phyloP scores from a whole-genome alignment of 1,140 invertebrate genomes.

The Rhyzopertha dominica region DNA sequence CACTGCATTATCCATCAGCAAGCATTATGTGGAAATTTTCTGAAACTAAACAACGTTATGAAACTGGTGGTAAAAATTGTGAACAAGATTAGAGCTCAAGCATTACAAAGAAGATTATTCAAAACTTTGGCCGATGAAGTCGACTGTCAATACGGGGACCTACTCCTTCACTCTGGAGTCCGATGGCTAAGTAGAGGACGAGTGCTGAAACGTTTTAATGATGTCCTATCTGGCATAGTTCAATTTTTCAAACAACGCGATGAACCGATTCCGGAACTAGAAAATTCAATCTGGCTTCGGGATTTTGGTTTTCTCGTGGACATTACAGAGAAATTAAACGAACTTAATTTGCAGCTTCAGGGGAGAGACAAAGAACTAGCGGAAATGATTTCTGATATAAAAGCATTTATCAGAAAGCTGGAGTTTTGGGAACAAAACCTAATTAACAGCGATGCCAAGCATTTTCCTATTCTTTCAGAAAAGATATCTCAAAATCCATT shows the following conservation, averaged over 20 bases:
- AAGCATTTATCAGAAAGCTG: conserved; percentile 17
- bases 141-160: conserved; percentile 30
- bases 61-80: conserved; percentile 41
- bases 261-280: conserved; percentile 28
- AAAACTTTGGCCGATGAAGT: conserved; percentile 30
- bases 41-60: conserved; percentile 39
- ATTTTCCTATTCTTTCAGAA: conserved; percentile 15
- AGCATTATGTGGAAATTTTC: conserved; percentile 34
- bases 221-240: conserved; percentile 35
- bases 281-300: conserved; percentile 29
- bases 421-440: conserved; percentile 14
- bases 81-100: conserved; percentile 39
- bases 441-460: conserved; percentile 12
- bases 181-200: conserved; percentile 33
- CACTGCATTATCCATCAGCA: conserved; percentile 40
- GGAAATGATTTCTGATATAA: conserved; percentile 16
- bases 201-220: conserved; percentile 35
- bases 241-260: conserved; percentile 29
- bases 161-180: conserved; percentile 28
- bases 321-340: conserved; percentile 34
- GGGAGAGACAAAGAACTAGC: conserved; percentile 14
- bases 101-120: conserved; percentile 32
- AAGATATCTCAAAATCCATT: conserved; percentile 17
- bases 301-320: conserved; percentile 29
- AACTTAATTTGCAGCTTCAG: conserved; percentile 31